These are phyloP conservation scores for Hypotaenidia okinawae DNA, from an alignment of 2,797 vertebrate genomes.

Conservation along the genomic window DNA sequence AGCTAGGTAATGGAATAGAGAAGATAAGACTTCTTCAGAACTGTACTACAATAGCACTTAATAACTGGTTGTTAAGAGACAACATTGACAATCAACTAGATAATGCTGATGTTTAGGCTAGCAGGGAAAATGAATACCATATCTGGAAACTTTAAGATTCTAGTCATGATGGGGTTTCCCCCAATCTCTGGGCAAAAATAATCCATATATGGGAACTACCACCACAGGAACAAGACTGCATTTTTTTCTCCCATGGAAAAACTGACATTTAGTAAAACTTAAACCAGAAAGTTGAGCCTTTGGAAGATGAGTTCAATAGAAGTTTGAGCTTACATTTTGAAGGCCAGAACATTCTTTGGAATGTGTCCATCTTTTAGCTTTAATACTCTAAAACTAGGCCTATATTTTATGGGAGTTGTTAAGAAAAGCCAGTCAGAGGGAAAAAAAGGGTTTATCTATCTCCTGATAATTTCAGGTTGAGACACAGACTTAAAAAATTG, in stretches of 20 bases:
- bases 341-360: neutral
- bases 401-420: neutral
- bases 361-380: neutral
- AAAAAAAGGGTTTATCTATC: neutral
- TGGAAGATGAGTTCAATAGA: neutral
- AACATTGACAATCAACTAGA: neutral
- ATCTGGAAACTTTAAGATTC: neutral
- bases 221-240: neutral
- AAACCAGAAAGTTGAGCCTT: neutral
- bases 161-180: neutral
- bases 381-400: neutral
- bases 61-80: neutral
- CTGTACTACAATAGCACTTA: neutral
- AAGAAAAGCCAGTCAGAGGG: neutral
- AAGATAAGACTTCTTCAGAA: neutral
- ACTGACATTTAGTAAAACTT: neutral
- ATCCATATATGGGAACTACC: neutral
- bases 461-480: neutral
- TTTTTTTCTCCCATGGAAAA: neutral
- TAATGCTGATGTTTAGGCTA: neutral
- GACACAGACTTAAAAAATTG: neutral
- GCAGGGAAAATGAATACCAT: neutral
- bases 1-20: neutral
- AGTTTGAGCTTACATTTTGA: neutral
- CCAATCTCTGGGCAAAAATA: neutral